phyloP scores from a whole-genome alignment of 2,888 invertebrate genomes.

The Chymomyza amoena region DNA sequence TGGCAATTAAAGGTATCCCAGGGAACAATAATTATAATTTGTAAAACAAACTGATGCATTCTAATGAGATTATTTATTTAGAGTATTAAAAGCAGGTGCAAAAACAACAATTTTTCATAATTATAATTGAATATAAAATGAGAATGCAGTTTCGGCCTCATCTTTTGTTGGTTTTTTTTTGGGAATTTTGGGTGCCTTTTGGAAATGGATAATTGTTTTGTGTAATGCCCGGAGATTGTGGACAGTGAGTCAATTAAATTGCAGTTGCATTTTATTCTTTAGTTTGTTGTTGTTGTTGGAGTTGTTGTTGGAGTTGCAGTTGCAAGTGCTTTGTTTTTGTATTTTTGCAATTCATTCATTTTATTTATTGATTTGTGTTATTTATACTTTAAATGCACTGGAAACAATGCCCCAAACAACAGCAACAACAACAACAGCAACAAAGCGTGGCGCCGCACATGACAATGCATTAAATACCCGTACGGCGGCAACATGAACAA shows the following conservation, averaged over 20 bases:
- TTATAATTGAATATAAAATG: conserved; percentile 46
- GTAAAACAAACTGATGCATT: not conserved
- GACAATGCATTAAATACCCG: conserved; percentile 52
- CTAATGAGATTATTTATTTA: not conserved
- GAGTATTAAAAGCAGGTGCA: conserved; percentile 29
- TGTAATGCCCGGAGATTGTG: not conserved
- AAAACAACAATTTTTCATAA: conserved; percentile 49
- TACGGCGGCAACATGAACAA: not conserved
- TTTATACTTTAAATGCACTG: conserved; percentile 57
- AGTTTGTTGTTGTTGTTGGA: not conserved
- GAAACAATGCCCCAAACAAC: conserved; percentile 31
- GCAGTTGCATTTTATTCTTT: conserved; percentile 2
- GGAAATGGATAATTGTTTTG: not conserved
- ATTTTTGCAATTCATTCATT: conserved; percentile 2
- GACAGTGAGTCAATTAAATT: conserved; percentile 54
- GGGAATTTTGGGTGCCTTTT: not conserved
- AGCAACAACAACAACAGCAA: too few relatives aligned
- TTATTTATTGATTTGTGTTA: conserved; percentile 52
- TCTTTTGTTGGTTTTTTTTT: not conserved
- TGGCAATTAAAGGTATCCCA: too few relatives aligned
- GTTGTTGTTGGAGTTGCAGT: not conserved
- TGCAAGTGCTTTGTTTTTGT: not conserved
- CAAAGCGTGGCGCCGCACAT: conserved; percentile 35
- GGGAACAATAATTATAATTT: too few relatives aligned
- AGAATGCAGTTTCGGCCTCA: not conserved